Base-by-base conservation (phyloP, 2,113 vertebrate species). In the Corythaixoides concolor region DNA sequence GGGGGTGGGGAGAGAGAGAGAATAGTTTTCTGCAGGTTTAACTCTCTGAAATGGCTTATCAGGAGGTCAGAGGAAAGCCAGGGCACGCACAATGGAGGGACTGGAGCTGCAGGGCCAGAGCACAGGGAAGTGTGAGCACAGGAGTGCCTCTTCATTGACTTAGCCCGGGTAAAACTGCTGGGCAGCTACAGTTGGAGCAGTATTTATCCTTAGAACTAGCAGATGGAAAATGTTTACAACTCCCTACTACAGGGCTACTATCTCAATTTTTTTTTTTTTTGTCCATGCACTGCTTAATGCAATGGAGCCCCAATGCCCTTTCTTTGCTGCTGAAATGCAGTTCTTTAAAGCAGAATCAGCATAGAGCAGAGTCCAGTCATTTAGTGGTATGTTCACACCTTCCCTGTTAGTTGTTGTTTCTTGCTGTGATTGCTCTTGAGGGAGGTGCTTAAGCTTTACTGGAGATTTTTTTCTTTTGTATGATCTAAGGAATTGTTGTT, bases 1-100 rank as follows among this genome's bases (percentile, higher is more conserved):
- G 8, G 27, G 13, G 12, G 50, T 12, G 5, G 3, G 14, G 16
- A 37, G 39, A 50, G 33, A 76, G 19, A 77, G 23, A 77, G 21
- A 89, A 69, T 13, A 60, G 52, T 43, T 91, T 94, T 91, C 58
- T 89, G 33, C 84, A 58, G 58, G 21, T 85, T 78, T 79, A 82
- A 68, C 47, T 79, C 52, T 60, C 69, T 72, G 67, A 94, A 93
- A 94, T n/a, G 30, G 27, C 50, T 95, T 96, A 85, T 89, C 47
- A 12, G 32, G 63, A 85, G 73, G 69, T 52, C 85, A 89, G 74
- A 78, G 85, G 76, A 70, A 89, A 89, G 69, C 56, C 89, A 70
- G 43, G 35, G 15, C 45, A 52, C 0, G 8, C 63, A 90, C 73
- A 87, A 37, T 49, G 56, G 66, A 85, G 55, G 79, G 72, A 97